Percentiles rank a stretch among this genome's conserved stretches.
phyloP scores from a whole-genome alignment of 30 jellyfish, hydroid and myxozoan genomes.

The Aurelia sp. region DNA sequence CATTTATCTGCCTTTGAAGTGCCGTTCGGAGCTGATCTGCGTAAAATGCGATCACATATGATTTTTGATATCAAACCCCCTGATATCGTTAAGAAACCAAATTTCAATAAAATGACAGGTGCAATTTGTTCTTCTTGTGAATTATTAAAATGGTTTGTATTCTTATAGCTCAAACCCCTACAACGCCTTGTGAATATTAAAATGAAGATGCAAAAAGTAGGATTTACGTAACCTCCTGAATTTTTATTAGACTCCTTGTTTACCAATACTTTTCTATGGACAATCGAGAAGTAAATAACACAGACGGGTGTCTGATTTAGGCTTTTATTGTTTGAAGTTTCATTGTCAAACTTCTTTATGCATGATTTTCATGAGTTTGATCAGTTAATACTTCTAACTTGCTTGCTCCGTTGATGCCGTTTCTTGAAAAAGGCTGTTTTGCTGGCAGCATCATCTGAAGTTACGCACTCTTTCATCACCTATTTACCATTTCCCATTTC shows the following conservation, averaged over 20 bases:
- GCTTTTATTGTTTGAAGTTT: not conserved
- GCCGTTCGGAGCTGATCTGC: too few species aligned
- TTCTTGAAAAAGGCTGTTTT: too few species aligned
- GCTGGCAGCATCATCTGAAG: too few species aligned
- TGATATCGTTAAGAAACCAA: slow-evolving; percentile 13
- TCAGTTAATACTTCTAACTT: too few species aligned
- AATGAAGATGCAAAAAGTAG: not conserved
- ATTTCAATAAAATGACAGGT: slow-evolving; percentile 53
- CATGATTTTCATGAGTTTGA: too few species aligned
- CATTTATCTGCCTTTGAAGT: too few species aligned
- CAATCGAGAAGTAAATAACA: not conserved
- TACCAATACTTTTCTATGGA: slow-evolving; percentile 3
- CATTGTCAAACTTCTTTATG: not conserved
- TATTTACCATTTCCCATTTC: too few species aligned
- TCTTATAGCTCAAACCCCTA: slow-evolving; percentile 1
- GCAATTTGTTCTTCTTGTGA: slow-evolving; percentile 9
- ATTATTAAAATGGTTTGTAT: slow-evolving; percentile 22
- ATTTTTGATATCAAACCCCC: slow-evolving; percentile 13
- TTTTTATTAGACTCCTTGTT: not conserved
- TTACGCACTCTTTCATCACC: too few species aligned
- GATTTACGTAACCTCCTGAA: slow-evolving; percentile 7
- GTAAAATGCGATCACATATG: too few species aligned
- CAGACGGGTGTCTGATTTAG: slow-evolving; percentile 7
- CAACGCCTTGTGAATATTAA: not conserved
- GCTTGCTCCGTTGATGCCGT: too few species aligned